phyloP scores from a whole-genome alignment of 2,797 vertebrate genomes.

The Acipenser transmontanus region DNA sequence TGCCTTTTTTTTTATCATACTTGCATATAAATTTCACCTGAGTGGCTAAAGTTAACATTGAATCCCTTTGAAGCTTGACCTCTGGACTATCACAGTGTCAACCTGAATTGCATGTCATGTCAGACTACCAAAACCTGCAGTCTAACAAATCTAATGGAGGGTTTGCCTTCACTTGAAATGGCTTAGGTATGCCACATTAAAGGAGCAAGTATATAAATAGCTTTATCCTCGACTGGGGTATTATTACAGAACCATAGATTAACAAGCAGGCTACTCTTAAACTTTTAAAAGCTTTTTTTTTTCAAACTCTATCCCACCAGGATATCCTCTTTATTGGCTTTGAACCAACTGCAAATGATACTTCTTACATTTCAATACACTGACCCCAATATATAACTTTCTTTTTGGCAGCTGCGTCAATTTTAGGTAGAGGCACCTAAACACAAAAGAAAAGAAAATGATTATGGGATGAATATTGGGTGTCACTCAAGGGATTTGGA shows the following conservation, averaged over 20 bases:
- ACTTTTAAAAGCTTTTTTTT: conserved; percentile 6
- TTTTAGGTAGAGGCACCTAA: conserved; percentile 9
- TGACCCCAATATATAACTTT: conserved; percentile 12
- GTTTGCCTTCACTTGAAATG: background rate
- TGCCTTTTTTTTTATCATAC: no score
- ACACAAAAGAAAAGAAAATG: conserved; percentile 7
- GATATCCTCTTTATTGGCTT: conserved; percentile 25
- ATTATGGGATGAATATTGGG: conserved; percentile 11
- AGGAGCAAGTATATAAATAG: conserved; percentile 7
- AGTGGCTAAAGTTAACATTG: no score
- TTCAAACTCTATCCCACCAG: background rate
- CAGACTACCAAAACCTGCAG: background rate
- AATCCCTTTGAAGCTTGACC: background rate
- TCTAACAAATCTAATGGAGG: background rate
- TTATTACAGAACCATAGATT: conserved; percentile 7
- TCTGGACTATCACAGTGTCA: background rate
- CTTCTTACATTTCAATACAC: conserved; percentile 11
- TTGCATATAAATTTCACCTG: no score
- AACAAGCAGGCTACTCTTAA: background rate
- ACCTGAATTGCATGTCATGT: background rate
- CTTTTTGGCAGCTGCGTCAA: conserved; percentile 10
- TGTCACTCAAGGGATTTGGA: conserved; percentile 8
- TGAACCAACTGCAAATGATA: conserved; percentile 25
- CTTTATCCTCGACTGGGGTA: background rate
- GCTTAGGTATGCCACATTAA: background rate